Evolutionary conservation across 2,113 vertebrate species (phyloP), one percentile per base, ranked within the genome.

Genomic region (Thermophis baileyi): DNA sequence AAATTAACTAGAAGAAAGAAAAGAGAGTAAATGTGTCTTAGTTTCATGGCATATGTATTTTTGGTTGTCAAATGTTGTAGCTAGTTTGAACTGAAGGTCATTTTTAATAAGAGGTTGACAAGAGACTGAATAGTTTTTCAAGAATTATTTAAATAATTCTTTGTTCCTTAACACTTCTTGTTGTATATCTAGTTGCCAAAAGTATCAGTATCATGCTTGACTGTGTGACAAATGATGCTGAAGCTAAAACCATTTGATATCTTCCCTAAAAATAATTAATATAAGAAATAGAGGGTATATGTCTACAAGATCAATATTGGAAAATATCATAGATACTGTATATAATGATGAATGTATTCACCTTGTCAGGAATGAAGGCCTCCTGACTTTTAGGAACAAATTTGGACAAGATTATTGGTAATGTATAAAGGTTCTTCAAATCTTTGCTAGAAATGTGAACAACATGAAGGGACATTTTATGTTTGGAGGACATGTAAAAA

Each of bases 151-250:
- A 69, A 94, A 87, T 90, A 93, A 85, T 63, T 20, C 18, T 8
- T 11, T 4, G 40, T 94, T 93, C 14, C 95, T 85, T 88, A 89
- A 16, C 55, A 88, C 85, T 92, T 60, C 1, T 92, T 92, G 12
- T 95, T 54, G 93, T 88, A 91, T 0, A 51, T 5, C 9, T 49
- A 92, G 81, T 90, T 57, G 94, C 57, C 6, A 95, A 95, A 94
- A 51, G 22, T 54, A 93, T 10, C 90, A 94, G 94, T 94, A 89
- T 85, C 50, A 90, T 51, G 55, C 55, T 93, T 96, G 89, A 69
- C 44, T 69, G 88, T n/a, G 85, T 93, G 89, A 93, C 93, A 95
- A 94, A 95, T 94, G 7, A 91, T 94, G 44, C 85, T 92, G 93
- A 92, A 54, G 40, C 49, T 95, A 49, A 85, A 54, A 54, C 94